Evolutionary conservation across 2,888 invertebrate species (phyloP).

Genomic region (Suillia variegata): DNA sequence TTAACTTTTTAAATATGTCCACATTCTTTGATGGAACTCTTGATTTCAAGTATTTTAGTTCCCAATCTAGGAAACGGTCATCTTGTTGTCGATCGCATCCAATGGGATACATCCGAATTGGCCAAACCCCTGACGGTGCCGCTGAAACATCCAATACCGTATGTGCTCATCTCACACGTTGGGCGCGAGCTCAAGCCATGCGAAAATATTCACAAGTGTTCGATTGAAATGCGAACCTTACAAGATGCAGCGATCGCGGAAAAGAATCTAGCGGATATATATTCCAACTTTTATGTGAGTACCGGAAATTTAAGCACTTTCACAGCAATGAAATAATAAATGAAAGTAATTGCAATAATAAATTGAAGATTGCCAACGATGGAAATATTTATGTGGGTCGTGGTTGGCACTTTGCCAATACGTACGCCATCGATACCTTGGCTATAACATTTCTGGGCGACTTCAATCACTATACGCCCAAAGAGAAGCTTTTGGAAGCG

Average conservation of each 20-base stretch:
- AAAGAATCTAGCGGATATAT: slow-evolving; percentile 62
- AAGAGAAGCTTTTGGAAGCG: slow-evolving; percentile 60
- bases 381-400: slow-evolving; percentile 65
- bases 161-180: slow-evolving; percentile 65
- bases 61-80: slow-evolving; percentile 61
- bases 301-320: too few relatives aligned
- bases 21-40: too few relatives aligned
- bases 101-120: slow-evolving; percentile 58
- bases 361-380: slow-evolving; percentile 66
- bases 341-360: not conserved
- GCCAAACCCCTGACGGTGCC: slow-evolving; percentile 38
- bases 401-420: slow-evolving; percentile 64
- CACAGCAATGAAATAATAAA: not conserved
- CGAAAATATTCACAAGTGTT: slow-evolving; percentile 58
- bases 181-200: slow-evolving; percentile 61
- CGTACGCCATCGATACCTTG: slow-evolving; percentile 63
- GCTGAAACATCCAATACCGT: slow-evolving; percentile 59
- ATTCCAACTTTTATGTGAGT: slow-evolving; percentile 59
- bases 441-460: slow-evolving; percentile 64
- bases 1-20: too few relatives aligned
- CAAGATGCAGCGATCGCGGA: slow-evolving; percentile 62
- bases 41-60: slow-evolving; percentile 50
- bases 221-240: slow-evolving; percentile 60
- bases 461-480: slow-evolving; percentile 59
- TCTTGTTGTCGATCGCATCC: slow-evolving; percentile 55